Evolutionary conservation across 1,140 invertebrate species (phyloP).

Genomic region (Drosophila littoralis): DNA sequence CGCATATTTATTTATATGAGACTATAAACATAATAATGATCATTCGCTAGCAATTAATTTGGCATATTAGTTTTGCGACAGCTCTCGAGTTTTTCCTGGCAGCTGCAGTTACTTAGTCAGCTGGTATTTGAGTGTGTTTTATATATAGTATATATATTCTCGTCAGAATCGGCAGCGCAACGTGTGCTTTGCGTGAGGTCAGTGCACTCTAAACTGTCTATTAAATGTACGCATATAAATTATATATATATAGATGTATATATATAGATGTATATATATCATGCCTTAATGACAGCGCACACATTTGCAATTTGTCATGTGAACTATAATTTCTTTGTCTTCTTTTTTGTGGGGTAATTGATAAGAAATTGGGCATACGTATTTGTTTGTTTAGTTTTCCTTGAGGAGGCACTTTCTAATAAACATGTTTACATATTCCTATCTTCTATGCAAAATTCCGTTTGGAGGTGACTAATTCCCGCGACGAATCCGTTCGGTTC

Average conservation of each 20-base stretch:
- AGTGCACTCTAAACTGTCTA: constrained; percentile 48
- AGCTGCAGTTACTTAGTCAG: constrained; percentile 21
- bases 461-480: constrained; percentile 5
- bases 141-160: constrained; percentile 11
- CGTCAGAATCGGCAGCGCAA: constrained; percentile 34
- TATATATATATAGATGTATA: background rate
- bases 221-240: background rate
- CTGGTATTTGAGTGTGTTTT: background rate
- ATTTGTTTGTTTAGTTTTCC: constrained; percentile 13
- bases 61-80: constrained; percentile 49
- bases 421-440: constrained; percentile 10
- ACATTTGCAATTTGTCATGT: constrained; percentile 6
- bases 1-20: constrained; percentile 11
- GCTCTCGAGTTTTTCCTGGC: constrained; percentile 73
- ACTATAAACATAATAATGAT: constrained; percentile 13
- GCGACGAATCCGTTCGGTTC: background rate
- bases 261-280: background rate
- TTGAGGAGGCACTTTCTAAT: background rate
- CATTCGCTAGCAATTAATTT: constrained; percentile 21
- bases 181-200: constrained; percentile 55
- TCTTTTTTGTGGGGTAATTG: constrained; percentile 15
- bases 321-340: constrained; percentile 7
- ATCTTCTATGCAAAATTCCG: background rate
- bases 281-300: background rate
- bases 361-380: constrained; percentile 30